A percentile compares a stretch with the other conserved stretches of the same genome.
phyloP scores from a whole-genome alignment of 53 echinoderm and acorn worm genomes.

The Antedon mediterranea region DNA sequence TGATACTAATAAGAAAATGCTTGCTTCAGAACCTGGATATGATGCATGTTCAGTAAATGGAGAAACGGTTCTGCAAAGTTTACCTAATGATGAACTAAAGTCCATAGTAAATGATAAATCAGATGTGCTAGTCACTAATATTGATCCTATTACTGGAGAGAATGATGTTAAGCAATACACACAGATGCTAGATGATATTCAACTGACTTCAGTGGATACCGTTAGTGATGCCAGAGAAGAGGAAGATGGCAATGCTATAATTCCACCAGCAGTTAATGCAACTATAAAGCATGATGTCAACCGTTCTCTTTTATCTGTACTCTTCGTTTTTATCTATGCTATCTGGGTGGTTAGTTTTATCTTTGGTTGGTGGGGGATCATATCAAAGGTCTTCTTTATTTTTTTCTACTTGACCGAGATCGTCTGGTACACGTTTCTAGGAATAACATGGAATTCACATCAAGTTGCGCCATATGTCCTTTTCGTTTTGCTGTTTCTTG shows the following conservation, averaged over 20 bases:
- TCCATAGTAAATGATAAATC: neutral
- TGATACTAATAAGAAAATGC: neutral
- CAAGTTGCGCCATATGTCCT: neutral
- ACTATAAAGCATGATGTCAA: neutral
- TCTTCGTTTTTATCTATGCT: neutral
- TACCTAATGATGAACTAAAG: neutral
- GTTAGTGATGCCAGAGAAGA: neutral
- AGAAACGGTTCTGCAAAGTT: no score
- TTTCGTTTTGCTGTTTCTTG: neutral
- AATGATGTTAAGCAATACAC: neutral
- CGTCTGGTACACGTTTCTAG: neutral
- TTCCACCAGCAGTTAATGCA: neutral
- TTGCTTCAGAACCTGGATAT: no score
- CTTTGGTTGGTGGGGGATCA: neutral
- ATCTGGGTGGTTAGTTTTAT: neutral
- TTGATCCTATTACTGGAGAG: neutral
- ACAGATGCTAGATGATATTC: neutral
- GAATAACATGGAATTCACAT: neutral
- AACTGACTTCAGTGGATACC: neutral
- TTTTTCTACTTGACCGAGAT: neutral
- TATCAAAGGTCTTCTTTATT: neutral
- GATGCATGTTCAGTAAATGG: no score
- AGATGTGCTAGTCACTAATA: neutral
- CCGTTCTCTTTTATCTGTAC: neutral
- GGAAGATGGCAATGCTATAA: neutral